Evolutionary conservation across 2,113 vertebrate species (phyloP).

Genomic region (Corythornis madagascariensis): DNA sequence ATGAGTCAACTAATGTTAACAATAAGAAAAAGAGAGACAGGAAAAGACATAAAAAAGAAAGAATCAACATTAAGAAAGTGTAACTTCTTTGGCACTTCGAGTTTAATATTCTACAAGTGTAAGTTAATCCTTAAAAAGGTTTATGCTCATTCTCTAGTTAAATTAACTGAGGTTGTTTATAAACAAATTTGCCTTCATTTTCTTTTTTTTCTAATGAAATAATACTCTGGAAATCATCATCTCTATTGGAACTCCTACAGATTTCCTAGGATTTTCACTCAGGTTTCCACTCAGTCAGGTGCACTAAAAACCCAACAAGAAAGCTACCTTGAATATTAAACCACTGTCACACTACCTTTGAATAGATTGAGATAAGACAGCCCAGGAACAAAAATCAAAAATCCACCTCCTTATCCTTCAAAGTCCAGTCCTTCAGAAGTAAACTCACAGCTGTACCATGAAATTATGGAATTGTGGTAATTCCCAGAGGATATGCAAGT

Average conservation of each 20-base stretch:
- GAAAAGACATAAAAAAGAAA: neutral
- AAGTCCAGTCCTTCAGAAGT: neutral
- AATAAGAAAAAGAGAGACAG: neutral
- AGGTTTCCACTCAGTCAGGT: neutral
- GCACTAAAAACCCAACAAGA: neutral
- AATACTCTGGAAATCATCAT: neutral
- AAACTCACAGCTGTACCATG: neutral
- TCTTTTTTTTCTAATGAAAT: neutral
- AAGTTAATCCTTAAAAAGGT: neutral
- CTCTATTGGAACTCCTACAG: neutral
- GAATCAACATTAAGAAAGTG: neutral
- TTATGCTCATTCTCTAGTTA: neutral
- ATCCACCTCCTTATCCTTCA: neutral
- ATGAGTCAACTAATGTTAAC: neutral
- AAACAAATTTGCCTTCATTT: neutral
- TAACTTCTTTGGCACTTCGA: neutral
- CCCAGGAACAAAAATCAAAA: neutral
- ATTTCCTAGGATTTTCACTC: neutral
- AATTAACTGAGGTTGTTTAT: neutral
- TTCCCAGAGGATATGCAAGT: slow-evolving; percentile 64
- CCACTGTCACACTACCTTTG: neutral
- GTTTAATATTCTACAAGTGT: neutral
- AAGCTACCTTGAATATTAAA: neutral
- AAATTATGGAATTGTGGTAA: slow-evolving; percentile 24
- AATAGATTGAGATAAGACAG: neutral